Percentiles rank a stretch among this genome's conserved stretches.
phyloP scores from a whole-genome alignment of 2,113 vertebrate genomes.

The Butorides virescens region DNA sequence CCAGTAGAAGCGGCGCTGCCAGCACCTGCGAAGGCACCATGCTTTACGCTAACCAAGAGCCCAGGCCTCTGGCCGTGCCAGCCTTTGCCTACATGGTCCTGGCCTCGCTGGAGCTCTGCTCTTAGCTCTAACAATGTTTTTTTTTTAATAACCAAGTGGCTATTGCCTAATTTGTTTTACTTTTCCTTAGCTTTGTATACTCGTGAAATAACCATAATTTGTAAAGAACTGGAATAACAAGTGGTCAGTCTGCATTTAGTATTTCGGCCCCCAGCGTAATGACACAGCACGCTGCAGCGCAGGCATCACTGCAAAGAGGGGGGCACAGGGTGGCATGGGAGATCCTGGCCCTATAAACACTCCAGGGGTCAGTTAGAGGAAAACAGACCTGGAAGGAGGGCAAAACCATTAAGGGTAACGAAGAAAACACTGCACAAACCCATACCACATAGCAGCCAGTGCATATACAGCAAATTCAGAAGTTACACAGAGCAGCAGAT shows the following conservation, averaged over 20 bases:
- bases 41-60: fast-evolving
- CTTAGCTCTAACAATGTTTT: not conserved
- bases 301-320: not conserved
- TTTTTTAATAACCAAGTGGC: not conserved
- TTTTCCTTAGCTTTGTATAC: not conserved
- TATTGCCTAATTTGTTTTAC: not conserved
- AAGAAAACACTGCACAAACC: not conserved
- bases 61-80: not conserved
- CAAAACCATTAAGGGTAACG: not conserved
- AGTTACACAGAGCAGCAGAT: not conserved
- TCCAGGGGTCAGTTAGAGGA: too few relatives aligned
- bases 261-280: fast-evolving
- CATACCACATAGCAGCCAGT: fast-evolving
- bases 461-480: not conserved
- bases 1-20: not conserved
- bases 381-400: not conserved
- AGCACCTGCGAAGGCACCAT: not conserved
- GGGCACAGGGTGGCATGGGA: not conserved
- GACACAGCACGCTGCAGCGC: fast-evolving
- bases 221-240: not conserved
- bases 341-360: fast-evolving
- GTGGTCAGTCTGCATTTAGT: not conserved
- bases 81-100: not conserved
- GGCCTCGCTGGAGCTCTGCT: not conserved
- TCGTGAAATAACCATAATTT: not conserved